Evolutionary conservation across 2,113 vertebrate species (phyloP).

Genomic region (Eudyptes chrysolophus): DNA sequence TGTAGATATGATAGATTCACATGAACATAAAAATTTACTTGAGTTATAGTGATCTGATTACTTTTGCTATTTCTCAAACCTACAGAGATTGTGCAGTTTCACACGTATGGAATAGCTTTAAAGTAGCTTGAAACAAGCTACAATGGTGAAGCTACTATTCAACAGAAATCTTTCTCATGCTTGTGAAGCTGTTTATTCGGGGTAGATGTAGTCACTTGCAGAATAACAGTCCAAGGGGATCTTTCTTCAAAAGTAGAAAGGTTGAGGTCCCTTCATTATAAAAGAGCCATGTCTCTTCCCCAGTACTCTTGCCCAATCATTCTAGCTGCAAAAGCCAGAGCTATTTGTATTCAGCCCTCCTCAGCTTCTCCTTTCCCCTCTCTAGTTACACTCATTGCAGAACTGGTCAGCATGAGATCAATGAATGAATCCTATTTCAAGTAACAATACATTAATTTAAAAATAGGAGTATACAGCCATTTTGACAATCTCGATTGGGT

Average conservation of each 20-base stretch:
- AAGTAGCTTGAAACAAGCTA: background rate
- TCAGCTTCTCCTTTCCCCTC: background rate
- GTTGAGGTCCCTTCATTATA: background rate
- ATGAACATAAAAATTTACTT: background rate
- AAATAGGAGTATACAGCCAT: background rate
- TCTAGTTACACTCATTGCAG: background rate
- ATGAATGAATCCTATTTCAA: slow-evolving; percentile 8
- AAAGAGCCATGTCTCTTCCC: background rate
- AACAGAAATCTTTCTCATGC: background rate
- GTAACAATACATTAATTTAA: background rate
- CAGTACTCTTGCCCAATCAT: background rate
- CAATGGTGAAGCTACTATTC: background rate
- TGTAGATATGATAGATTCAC: background rate
- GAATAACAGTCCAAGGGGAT: background rate
- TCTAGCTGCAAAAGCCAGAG: background rate
- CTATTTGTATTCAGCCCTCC: background rate
- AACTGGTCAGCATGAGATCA: background rate
- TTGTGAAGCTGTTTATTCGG: background rate
- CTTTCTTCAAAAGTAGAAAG: background rate
- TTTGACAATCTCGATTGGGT: background rate
- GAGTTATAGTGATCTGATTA: background rate
- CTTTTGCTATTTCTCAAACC: background rate
- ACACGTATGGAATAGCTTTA: background rate
- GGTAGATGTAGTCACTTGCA: background rate
- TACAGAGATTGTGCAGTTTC: background rate